Evolutionary conservation across 2,888 invertebrate genomes (phyloP).

Genomic region (Baccha elongata): DNA sequence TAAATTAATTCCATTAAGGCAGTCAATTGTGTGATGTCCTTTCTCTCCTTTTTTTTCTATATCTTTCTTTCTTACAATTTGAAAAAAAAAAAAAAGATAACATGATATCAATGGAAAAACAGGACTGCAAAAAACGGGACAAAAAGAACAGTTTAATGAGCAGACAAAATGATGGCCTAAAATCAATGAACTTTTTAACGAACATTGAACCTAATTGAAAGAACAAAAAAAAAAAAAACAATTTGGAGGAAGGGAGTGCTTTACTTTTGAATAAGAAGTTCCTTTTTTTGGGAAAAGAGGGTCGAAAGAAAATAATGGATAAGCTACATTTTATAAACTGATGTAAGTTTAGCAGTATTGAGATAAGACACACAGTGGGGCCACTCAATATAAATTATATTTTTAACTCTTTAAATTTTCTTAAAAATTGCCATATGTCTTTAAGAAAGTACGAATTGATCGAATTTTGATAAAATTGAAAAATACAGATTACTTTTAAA

Average conservation of each 20-base stretch:
- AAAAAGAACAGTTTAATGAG: conserved; percentile 38
- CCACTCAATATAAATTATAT: too few relatives aligned
- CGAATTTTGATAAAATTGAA: too few relatives aligned
- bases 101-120: neutral
- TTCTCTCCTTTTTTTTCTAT: neutral
- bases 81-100: neutral
- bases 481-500: too few relatives aligned
- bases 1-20: conserved; percentile 66
- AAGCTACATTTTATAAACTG: too few relatives aligned
- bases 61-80: neutral
- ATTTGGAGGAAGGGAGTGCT: neutral
- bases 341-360: too few relatives aligned
- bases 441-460: too few relatives aligned
- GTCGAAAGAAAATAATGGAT: too few relatives aligned
- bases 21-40: conserved; percentile 46
- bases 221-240: neutral
- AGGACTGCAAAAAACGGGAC: neutral
- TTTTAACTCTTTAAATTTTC: too few relatives aligned
- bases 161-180: conserved; percentile 39
- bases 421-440: too few relatives aligned
- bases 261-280: neutral
- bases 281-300: neutral
- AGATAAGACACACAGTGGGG: too few relatives aligned
- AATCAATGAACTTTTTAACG: conserved; percentile 48
- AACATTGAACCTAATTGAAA: conserved; percentile 32